These are phyloP conservation scores for Tragopan temminckii DNA, from an alignment of 2,797 vertebrate genomes.

Conservation along the genomic window DNA sequence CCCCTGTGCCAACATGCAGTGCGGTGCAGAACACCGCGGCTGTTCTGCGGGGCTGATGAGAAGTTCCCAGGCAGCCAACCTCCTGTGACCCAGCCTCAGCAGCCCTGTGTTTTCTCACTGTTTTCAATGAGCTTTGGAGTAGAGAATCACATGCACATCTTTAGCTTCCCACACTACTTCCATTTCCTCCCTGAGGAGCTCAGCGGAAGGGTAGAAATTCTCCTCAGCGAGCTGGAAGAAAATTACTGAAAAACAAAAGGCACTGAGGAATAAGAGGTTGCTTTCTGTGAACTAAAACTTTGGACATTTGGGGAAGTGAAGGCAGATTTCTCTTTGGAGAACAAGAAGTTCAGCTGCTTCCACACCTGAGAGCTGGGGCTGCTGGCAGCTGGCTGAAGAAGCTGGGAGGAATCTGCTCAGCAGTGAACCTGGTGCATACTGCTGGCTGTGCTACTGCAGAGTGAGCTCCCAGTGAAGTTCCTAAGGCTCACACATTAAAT, in stretches of 20 bases:
- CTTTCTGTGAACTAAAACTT: not conserved
- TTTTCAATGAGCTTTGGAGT: not conserved
- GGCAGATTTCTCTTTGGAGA: not conserved
- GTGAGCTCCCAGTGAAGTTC: not conserved
- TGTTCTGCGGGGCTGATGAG: not conserved
- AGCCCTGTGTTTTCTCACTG: not conserved
- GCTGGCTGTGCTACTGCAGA: not conserved
- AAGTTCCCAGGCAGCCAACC: not conserved
- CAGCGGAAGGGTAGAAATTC: not conserved
- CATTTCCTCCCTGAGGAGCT: not conserved
- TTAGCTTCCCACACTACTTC: not conserved
- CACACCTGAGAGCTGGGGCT: not conserved
- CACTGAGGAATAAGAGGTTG: not conserved
- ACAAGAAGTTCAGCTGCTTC: not conserved
- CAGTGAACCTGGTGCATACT: not conserved
- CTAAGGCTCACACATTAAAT: not conserved
- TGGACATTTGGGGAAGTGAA: not conserved
- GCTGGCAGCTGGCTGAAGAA: not conserved
- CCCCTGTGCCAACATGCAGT: not conserved
- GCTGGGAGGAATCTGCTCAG: not conserved
- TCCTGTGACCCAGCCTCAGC: not conserved
- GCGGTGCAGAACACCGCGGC: no score
- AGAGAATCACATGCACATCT: not conserved
- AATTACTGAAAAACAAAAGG: not conserved
- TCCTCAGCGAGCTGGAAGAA: not conserved